These are phyloP conservation scores for Dendroctonus valens DNA, from an alignment of 1,140 invertebrate genomes.

Conservation along the genomic window DNA sequence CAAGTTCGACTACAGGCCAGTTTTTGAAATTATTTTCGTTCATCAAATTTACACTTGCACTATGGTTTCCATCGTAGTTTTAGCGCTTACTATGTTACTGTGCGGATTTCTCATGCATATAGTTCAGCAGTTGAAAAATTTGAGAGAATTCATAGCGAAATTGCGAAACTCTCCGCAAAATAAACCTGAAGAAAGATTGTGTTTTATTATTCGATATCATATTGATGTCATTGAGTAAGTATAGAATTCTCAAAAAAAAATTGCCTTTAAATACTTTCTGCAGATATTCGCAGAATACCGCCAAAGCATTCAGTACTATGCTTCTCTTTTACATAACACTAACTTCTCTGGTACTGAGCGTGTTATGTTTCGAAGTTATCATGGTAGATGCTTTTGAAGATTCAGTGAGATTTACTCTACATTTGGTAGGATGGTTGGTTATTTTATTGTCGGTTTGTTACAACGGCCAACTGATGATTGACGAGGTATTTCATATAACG, in stretches of 20 bases:
- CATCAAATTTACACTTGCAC: conserved; percentile 39
- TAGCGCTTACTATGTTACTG: conserved; percentile 40
- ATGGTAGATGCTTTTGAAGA: conserved; percentile 41
- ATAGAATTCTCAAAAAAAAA: background rate
- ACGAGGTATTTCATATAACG: conserved; percentile 33
- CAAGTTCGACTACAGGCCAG: conserved; percentile 34
- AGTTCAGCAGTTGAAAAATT: conserved; percentile 37
- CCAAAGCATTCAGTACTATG: conserved; percentile 40
- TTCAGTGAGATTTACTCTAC: conserved; percentile 40
- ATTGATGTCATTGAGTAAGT: conserved; percentile 39
- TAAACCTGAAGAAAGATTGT: conserved; percentile 17
- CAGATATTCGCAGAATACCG: conserved; percentile 39
- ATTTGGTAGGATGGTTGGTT: conserved; percentile 42
- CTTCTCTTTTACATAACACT: conserved; percentile 43
- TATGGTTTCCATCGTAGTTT: conserved; percentile 37
- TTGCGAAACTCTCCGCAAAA: conserved; percentile 12
- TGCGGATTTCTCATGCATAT: conserved; percentile 41
- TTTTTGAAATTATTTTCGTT: conserved; percentile 40
- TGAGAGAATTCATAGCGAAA: conserved; percentile 24
- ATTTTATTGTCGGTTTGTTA: conserved; percentile 40
- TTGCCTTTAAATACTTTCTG: conserved; percentile 16
- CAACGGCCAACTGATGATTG: conserved; percentile 41
- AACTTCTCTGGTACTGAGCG: conserved; percentile 42
- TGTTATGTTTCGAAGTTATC: conserved; percentile 42
- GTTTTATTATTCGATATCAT: conserved; percentile 37